These are phyloP conservation scores for Ommatoiulus sabulosus DNA, from an alignment of 2,888 invertebrate genomes.

Conservation along the genomic window DNA sequence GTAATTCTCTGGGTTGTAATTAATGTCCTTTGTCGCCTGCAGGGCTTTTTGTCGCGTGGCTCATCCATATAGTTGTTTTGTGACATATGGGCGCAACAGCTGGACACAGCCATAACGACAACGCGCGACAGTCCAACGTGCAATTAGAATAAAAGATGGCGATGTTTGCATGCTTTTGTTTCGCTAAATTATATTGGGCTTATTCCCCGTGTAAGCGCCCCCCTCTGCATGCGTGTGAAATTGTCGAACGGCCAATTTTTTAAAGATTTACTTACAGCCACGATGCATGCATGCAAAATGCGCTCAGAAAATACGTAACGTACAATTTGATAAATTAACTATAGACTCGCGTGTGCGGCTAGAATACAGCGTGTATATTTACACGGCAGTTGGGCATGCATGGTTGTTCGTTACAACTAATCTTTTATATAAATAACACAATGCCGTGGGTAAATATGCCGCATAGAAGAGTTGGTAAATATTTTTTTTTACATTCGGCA, in stretches of 20 bases:
- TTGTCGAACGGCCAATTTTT: not conserved
- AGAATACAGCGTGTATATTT: slow-evolving; percentile 31
- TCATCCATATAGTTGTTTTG: not conserved
- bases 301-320: not conserved
- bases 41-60: not conserved
- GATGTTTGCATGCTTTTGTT: slow-evolving; percentile 5
- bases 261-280: too few species aligned
- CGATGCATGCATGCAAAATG: too few species aligned
- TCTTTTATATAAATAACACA: slow-evolving; percentile 28
- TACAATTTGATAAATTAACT: not conserved
- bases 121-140: slow-evolving; percentile 14
- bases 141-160: slow-evolving; percentile 30
- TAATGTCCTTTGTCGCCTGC: not conserved
- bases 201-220: not conserved
- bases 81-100: slow-evolving; percentile 29
- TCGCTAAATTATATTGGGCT: not conserved
- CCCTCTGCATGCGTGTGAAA: not conserved
- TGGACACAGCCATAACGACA: slow-evolving; percentile 27
- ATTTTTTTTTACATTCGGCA: not conserved
- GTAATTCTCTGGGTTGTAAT: not conserved
- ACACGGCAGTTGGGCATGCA: not conserved
- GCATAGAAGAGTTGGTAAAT: not conserved
- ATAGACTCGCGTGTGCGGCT: not conserved
- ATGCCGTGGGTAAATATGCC: not conserved
- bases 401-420: not conserved